phyloP scores from a whole-genome alignment of 2,888 invertebrate species.

The Arrhopalites spinosus region DNA sequence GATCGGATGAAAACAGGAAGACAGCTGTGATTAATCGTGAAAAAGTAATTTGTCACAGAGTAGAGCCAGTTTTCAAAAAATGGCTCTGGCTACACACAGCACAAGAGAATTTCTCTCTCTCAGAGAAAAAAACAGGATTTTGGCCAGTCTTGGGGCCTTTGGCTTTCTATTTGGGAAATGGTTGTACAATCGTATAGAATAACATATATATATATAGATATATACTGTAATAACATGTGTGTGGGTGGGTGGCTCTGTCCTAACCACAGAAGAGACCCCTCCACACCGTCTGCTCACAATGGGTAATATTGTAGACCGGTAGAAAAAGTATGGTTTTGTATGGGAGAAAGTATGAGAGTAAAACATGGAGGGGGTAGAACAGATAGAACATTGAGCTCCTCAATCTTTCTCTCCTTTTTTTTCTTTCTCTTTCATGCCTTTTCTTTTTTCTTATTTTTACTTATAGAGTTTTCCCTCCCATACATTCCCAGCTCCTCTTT shows the following conservation, averaged over 20 bases:
- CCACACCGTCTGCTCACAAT: constrained; percentile 10
- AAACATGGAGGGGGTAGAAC: not conserved
- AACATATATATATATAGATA: too few relatives aligned
- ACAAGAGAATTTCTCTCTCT: too few relatives aligned
- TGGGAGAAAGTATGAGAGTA: not conserved
- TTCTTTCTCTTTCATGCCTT: not conserved
- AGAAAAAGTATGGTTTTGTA: too few relatives aligned
- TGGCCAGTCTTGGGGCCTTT: constrained; percentile 18
- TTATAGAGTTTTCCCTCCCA: not conserved
- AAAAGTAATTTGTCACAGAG: constrained; percentile 56
- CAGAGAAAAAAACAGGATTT: constrained; percentile 34
- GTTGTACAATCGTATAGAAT: too few relatives aligned
- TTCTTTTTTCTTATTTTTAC: not conserved
- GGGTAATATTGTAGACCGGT: not conserved
- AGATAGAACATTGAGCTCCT: constrained; percentile 15
- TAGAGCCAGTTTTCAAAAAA: constrained; percentile 36
- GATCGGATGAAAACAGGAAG: constrained; percentile 52
- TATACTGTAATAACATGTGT: too few relatives aligned
- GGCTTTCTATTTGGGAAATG: too few relatives aligned
- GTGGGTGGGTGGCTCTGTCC: too few relatives aligned
- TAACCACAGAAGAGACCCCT: too few relatives aligned
- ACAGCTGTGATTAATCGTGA: constrained; percentile 56
- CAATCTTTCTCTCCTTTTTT: constrained; percentile 12
- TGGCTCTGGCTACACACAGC: constrained; percentile 10
- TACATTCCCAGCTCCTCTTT: too few relatives aligned